Conservation (phyloP, 2,113 vertebrate species). For the Oxyruncus cristatus region DNA sequence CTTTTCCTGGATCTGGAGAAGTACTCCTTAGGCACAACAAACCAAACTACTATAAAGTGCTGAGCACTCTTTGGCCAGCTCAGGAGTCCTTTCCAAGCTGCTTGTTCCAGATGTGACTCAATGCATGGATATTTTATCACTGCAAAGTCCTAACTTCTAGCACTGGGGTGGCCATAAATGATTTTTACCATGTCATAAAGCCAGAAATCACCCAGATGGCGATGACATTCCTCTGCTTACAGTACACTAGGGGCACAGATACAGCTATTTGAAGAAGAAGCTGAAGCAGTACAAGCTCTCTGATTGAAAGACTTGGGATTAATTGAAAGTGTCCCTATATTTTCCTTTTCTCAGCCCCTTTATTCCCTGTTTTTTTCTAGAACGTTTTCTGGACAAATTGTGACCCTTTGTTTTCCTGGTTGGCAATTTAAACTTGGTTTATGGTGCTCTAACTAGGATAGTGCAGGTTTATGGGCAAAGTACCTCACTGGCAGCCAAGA, state of each 20-base stretch:
- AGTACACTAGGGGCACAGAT: constrained; percentile 7
- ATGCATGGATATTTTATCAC: neutral
- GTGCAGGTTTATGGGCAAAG: neutral
- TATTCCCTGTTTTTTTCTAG: neutral
- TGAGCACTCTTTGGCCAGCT: neutral
- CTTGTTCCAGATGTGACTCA: neutral
- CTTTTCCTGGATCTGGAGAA: neutral
- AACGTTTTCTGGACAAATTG: neutral
- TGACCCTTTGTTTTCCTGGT: neutral
- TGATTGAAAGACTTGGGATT: constrained; percentile 50
- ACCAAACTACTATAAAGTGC: neutral
- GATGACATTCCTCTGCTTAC: constrained; percentile 29
- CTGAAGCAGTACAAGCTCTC: neutral
- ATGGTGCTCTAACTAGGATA: neutral
- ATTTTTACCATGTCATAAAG: constrained; percentile 64
- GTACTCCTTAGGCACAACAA: neutral
- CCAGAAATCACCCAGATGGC: constrained; percentile 41
- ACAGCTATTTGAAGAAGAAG: neutral
- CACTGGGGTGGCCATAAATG: constrained; percentile 21
- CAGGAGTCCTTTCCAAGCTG: neutral
- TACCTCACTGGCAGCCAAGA: neutral
- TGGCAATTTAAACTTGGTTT: neutral
- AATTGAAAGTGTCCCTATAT: neutral
- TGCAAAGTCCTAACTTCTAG: neutral
- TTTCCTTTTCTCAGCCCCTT: neutral